Conservation (phyloP, 2,888 invertebrate species). For the Chrysolina americana region DNA sequence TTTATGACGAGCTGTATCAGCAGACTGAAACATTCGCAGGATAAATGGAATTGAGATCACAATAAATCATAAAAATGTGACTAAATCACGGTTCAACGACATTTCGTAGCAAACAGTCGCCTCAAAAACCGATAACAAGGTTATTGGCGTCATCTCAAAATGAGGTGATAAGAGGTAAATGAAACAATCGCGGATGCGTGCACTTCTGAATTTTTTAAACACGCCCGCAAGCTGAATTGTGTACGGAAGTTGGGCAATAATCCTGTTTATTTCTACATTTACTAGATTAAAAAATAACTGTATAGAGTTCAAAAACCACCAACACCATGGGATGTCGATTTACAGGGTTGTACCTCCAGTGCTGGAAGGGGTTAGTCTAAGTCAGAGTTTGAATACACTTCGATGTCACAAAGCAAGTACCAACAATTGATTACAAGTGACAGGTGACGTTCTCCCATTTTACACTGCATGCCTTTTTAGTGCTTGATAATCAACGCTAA, state of each 20-base stretch:
- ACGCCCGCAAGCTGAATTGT: neutral
- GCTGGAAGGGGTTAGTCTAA: too few relatives aligned
- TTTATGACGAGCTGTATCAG: slow-evolving; percentile 22
- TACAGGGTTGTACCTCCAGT: too few relatives aligned
- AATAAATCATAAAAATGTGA: slow-evolving; percentile 40
- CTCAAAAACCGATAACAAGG: slow-evolving; percentile 62
- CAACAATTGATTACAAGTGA: too few relatives aligned
- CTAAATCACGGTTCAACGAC: slow-evolving; percentile 53
- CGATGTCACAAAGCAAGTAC: too few relatives aligned
- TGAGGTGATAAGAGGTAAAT: slow-evolving; percentile 61
- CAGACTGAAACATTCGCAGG: slow-evolving; percentile 19
- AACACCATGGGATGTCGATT: too few relatives aligned
- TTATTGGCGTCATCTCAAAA: slow-evolving; percentile 64
- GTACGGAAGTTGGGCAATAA: neutral
- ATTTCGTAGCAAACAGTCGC: slow-evolving; percentile 57
- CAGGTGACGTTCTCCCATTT: too few relatives aligned
- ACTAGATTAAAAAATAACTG: too few relatives aligned
- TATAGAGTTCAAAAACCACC: too few relatives aligned
- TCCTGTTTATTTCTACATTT: neutral
- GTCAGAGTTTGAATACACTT: too few relatives aligned
- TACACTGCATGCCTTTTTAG: too few relatives aligned
- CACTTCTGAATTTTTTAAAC: neutral
- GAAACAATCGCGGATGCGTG: slow-evolving; percentile 37
- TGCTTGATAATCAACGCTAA: too few relatives aligned
- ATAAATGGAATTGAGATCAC: slow-evolving; percentile 38